A percentile compares a stretch with the other conserved stretches of the same genome.
phyloP scores from a whole-genome alignment of 1,140 invertebrate genomes.

The Scaptomyza pallida region DNA sequence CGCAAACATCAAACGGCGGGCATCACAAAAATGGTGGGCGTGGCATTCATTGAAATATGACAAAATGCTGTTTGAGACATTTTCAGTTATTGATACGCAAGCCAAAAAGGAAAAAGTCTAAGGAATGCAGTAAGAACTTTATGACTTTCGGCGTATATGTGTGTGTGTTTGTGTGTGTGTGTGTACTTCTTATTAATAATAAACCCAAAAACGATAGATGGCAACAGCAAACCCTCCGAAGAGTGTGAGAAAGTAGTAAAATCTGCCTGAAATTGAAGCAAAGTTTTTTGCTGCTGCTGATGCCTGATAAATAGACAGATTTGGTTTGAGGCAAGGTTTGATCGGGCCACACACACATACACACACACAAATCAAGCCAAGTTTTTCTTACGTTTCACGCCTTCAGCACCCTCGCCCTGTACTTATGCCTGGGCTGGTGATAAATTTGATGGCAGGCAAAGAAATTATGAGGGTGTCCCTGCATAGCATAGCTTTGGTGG shows the following conservation, averaged over 20 bases:
- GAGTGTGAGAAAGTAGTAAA: conserved; percentile 55
- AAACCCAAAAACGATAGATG: conserved; percentile 36
- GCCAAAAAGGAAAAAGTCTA: conserved; percentile 45
- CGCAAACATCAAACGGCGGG: conserved; percentile 70
- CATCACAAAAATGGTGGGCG: background rate
- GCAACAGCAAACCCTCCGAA: conserved; percentile 10
- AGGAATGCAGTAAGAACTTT: conserved; percentile 65
- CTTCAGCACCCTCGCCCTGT: conserved; percentile 10
- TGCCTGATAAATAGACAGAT: conserved; percentile 66
- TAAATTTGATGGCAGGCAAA: conserved; percentile 73
- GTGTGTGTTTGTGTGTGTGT: conserved; percentile 4
- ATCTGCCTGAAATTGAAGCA: conserved; percentile 70
- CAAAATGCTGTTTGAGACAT: conserved; percentile 83
- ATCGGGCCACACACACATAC: background rate
- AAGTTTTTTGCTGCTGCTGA: conserved; percentile 46
- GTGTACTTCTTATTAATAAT: conserved; percentile 66
- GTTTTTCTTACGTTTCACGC: conserved; percentile 63
- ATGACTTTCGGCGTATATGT: conserved; percentile 31
- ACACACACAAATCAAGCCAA: conserved; percentile 73
- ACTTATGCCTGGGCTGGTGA: conserved; percentile 54
- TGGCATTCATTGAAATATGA: conserved; percentile 75
- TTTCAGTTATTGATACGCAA: conserved; percentile 81
- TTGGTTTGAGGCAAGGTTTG: conserved; percentile 11
- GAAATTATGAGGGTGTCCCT: conserved; percentile 78
- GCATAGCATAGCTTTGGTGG: conserved; percentile 19